Conservation (phyloP, 1,140 invertebrate genomes). For the Odontomachus brunneus region DNA sequence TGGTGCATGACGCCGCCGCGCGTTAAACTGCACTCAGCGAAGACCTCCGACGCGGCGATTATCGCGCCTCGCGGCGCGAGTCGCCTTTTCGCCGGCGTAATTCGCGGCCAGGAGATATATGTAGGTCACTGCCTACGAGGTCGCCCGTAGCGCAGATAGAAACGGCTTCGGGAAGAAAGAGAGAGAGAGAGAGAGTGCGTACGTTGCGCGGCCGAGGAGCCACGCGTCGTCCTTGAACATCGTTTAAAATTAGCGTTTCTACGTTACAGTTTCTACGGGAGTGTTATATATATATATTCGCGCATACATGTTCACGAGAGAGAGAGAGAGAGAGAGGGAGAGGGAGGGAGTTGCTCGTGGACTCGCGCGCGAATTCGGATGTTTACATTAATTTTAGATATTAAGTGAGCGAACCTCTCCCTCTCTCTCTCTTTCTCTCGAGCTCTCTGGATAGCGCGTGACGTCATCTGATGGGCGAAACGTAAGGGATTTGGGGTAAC, state of each 20-base stretch:
- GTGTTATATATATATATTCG: not conserved
- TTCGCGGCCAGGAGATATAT: slow-evolving; percentile 54
- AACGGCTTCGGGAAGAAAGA: slow-evolving; percentile 22
- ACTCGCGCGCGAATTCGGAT: not conserved
- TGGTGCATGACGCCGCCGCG: slow-evolving; percentile 62
- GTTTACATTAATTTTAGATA: slow-evolving; percentile 69
- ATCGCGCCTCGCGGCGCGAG: slow-evolving; percentile 31
- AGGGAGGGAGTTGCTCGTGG: not conserved
- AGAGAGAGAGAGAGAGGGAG: no score
- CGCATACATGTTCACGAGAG: no score
- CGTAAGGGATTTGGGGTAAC: slow-evolving; percentile 40
- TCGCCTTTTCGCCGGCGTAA: slow-evolving; percentile 46
- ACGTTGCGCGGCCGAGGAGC: not conserved
- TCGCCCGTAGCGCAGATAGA: slow-evolving; percentile 70
- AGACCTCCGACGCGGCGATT: slow-evolving; percentile 66
- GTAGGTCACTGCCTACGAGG: slow-evolving; percentile 76
- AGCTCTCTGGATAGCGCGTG: slow-evolving; percentile 41
- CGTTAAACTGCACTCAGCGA: slow-evolving; percentile 60
- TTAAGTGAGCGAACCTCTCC: slow-evolving; percentile 51
- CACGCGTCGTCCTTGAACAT: slow-evolving; percentile 67
- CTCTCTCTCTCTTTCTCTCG: no score
- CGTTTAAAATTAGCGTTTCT: slow-evolving; percentile 69
- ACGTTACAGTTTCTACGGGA: slow-evolving; percentile 52
- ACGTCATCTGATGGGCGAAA: slow-evolving; percentile 45
- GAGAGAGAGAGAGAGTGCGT: slow-evolving; percentile 30